Base-by-base conservation (phyloP, 2,888 invertebrate species). In the Drosophila subsilvestris region DNA sequence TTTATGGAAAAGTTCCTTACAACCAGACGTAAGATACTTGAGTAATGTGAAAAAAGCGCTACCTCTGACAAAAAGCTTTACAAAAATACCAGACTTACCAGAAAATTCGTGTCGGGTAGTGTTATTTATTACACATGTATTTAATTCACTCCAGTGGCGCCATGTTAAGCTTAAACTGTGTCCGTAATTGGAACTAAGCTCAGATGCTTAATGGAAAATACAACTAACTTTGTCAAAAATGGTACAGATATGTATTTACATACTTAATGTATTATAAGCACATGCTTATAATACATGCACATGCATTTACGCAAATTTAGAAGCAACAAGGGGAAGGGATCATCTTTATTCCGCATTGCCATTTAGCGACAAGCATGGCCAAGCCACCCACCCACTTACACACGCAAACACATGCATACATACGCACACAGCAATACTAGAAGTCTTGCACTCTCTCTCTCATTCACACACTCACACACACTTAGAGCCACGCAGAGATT, bases 401-500 rank as follows among this genome's bases (percentile, higher is more conserved):
- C 14, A 14, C 14, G 25, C 25, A 25, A 6, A 37, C 43, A 29
- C 59, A 43, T 22, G n/a, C n/a, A 55, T 14, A 27, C 44, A 55
- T 12, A 43, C 59, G 25, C 61, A 22, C 17, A 22, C 17, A 43
- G 20, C 18, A 29, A 14, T 37, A 14, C 37, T 37, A 37, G 37
- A 37, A 62, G 42, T 32, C 51, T 17, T n/a, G n/a, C n/a, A n/a
- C 48, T 57, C 14, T 22, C 32, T 42, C 48, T 58, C 10, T 22
- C 32, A 25, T 45, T 7, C 18, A 20, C 32, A 37, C 22, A 63
- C 43, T 18, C 32, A 42, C 37, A 47, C 20, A 20, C 3, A 27
- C 10, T 20, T 10, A 10, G 29, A 9, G 14, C 12, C 29, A 29
- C 69, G 43, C 29, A 42, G 69, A 69, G 57, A 65, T 58, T 49